Evolutionary conservation across 1,140 invertebrate genomes (phyloP).

Genomic region (Yoshiicerus persimilis): DNA sequence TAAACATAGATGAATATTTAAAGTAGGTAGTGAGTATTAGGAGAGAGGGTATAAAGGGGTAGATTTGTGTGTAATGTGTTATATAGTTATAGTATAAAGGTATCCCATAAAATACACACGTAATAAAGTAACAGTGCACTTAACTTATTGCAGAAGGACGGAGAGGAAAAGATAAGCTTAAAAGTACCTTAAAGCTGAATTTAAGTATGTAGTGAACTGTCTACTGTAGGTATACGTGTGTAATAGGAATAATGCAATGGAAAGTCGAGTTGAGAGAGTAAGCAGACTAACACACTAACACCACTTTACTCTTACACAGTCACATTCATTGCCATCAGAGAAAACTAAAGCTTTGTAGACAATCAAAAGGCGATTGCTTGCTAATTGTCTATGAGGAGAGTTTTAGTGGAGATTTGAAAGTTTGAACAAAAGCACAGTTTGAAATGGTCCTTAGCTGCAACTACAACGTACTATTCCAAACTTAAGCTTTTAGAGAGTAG

Average conservation of each 20-base stretch:
- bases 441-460: neutral
- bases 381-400: neutral
- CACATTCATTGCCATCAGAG: neutral
- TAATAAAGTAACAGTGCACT: neutral
- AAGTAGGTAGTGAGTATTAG: too few relatives aligned
- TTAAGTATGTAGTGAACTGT: neutral
- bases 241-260: neutral
- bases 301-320: neutral
- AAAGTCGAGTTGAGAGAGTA: neutral
- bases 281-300: too few relatives aligned
- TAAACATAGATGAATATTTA: too few relatives aligned
- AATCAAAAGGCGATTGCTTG: conserved; percentile 13
- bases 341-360: conserved; percentile 3
- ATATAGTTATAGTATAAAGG: too few relatives aligned
- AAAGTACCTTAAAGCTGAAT: neutral
- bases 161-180: neutral
- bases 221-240: neutral
- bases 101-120: neutral
- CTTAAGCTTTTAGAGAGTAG: neutral
- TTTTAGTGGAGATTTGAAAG: conserved; percentile 3
- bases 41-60: too few relatives aligned
- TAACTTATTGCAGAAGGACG: neutral
- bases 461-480: neutral
- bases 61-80: too few relatives aligned
- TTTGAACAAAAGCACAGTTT: neutral